Conservation (phyloP, 2,888 invertebrate genomes). For the Cryptophagus acutangulus region DNA sequence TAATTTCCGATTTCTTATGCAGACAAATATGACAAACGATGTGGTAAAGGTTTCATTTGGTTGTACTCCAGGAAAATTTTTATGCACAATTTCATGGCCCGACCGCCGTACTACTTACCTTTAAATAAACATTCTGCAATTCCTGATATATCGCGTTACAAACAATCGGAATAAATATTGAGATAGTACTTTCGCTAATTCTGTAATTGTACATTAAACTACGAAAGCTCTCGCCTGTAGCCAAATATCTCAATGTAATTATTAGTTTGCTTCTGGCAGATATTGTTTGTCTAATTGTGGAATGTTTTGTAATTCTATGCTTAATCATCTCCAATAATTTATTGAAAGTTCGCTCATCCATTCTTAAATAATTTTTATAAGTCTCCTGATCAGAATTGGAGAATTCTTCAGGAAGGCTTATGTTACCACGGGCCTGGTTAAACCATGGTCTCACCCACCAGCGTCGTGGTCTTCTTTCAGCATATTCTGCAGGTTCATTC, state of each 20-base stretch:
- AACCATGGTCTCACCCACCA: constrained; percentile 7
- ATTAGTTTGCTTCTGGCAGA: constrained; percentile 12
- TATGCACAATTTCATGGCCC: too few relatives aligned
- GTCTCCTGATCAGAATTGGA: not conserved
- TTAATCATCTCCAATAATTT: constrained; percentile 13
- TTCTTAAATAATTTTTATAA: constrained; percentile 13
- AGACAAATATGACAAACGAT: too few relatives aligned
- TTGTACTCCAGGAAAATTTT: too few relatives aligned
- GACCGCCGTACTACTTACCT: not conserved
- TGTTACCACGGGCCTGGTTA: constrained; percentile 1
- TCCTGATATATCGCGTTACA: constrained; percentile 8
- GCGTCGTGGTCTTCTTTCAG: constrained; percentile 5
- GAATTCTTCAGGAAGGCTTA: constrained; percentile 6
- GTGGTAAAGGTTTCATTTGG: too few relatives aligned
- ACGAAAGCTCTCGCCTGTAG: constrained; percentile 17
- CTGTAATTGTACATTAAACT: constrained; percentile 16
- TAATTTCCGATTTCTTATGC: too few relatives aligned
- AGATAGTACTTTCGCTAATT: constrained; percentile 17
- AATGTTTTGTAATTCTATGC: constrained; percentile 13
- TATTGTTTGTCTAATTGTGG: constrained; percentile 6
- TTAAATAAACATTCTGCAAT: not conserved
- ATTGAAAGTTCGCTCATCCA: constrained; percentile 12
- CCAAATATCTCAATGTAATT: constrained; percentile 15
- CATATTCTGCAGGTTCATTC: not conserved
- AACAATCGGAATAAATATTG: constrained; percentile 16